Base-by-base conservation (phyloP, 2,888 invertebrate species). In the Chaitophorus viminalis region DNA sequence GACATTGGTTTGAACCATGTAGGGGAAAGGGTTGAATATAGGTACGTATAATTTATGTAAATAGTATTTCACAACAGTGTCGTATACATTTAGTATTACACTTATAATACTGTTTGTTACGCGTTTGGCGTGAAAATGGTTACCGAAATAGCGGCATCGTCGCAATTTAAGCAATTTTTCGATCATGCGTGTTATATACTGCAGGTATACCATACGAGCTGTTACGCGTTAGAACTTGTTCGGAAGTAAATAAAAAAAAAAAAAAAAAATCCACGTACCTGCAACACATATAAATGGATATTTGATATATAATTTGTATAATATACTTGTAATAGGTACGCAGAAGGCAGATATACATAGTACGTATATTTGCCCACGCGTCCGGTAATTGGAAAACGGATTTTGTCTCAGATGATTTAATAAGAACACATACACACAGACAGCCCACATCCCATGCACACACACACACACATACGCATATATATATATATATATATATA, bases 381-480 rank as follows among this genome's bases (percentile, higher is more conserved):
- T 31, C 9, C 17, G 33, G 82, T 82, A 82, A 82, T 82, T 72
- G 82, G 72, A 74, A 82, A 81, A 82, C 72, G 72, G 82, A 31
- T 72, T 21, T 82, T 72, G 74, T 72, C 82, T 82, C 72, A 54
- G 52, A 60, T 60, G 54, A 78, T 60, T 78, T 78, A 78, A 79
- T 79, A 65, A 33, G 11, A 36, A 39, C 54, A 65, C 21, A 18
- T 60, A 36, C 54, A 54, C 25, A 54, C n/a, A 25, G n/a, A 18
- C 77, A 25, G n/a, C n/a, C n/a, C n/a, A n/a, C n/a, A n/a, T n/a
- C n/a, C n/a, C 46, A 31, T 21, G 6, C 21, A 60, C 8, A 52
- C 8, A n/a, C 11, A 31, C 18, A 78, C n/a, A 33, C 29, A 33
- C 29, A 60, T 29, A 60, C 29, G 18, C 1, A 25, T 36, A 18